These are phyloP conservation scores for Xanthia icteritia DNA, from an alignment of 2,888 invertebrate species.

Conservation along the genomic window DNA sequence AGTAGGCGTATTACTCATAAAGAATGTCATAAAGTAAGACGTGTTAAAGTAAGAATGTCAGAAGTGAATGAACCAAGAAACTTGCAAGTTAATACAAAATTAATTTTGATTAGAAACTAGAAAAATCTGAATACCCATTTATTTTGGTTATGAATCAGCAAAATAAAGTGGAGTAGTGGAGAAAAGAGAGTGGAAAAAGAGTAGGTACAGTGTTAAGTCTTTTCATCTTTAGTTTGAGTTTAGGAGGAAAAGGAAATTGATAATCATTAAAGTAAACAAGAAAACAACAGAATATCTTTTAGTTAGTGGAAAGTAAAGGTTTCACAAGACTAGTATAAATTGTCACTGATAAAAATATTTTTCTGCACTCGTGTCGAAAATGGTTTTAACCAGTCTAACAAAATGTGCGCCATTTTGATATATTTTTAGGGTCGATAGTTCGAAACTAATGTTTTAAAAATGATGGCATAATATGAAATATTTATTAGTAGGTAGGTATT, in stretches of 20 bases:
- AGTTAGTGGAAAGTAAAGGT: not conserved
- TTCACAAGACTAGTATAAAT: conserved; percentile 54
- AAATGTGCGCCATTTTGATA: not conserved
- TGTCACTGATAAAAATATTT: conserved; percentile 17
- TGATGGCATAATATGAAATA: not conserved
- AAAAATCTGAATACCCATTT: not conserved
- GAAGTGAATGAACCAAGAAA: not conserved
- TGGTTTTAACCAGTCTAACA: not conserved
- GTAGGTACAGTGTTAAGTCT: conserved; percentile 24
- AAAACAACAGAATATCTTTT: conserved; percentile 3
- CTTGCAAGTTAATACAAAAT: not conserved
- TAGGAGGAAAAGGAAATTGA: not conserved
- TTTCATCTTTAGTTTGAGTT: conserved; percentile 37
- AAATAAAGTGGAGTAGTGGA: too few species aligned
- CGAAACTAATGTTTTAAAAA: not conserved
- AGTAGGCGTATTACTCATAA: not conserved
- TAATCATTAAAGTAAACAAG: not conserved
- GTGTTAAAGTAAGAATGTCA: not conserved
- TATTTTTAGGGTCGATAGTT: not conserved
- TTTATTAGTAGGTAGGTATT: conserved; percentile 2
- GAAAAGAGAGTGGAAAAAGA: not conserved
- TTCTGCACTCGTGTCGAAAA: not conserved
- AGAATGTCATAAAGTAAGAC: not conserved
- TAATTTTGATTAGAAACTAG: not conserved
- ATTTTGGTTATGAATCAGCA: not conserved